Base-by-base conservation (phyloP, 2,888 invertebrate species). In the Rhaphigaster nebulosa region DNA sequence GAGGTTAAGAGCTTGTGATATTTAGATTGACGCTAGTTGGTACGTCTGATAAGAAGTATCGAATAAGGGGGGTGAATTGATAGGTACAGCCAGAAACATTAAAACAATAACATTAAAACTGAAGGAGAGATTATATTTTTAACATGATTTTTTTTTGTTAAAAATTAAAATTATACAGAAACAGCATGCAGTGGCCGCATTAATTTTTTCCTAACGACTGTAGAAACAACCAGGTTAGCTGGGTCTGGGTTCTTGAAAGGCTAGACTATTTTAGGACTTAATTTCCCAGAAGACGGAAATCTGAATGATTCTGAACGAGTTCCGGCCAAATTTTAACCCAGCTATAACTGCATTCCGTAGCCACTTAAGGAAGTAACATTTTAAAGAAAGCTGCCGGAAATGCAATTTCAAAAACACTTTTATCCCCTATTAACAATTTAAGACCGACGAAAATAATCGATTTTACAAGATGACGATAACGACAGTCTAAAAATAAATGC, bases 221-320 rank as follows among this genome's bases (percentile, higher is more conserved):
- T 45, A 12, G 45, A 45, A 15, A 52, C 52, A 52, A 12, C 52
- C 12, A 52, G 26, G n/a, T 26, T 60, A 29, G 29, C 15, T 20
- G 10, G 70, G 38, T 6, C 38, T 38, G 18, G 70, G 34, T 38
- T 20, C 13, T 38, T 20, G 20, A 76, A 76, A 29, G 29, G 29
- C 29, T 10, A 29, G 20, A 38, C 70, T 76, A 76, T 76, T 76
- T 76, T 76, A 38, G 34, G 38, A 76, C 34, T 34, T 34, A 15
- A 34, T 15, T 76, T 76, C 23, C 70, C 6, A 76, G 20, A 8
- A 76, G 34, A 38, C 70, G 70, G 70, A 76, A 76, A 76, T 38
- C 70, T 38, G 70, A 76, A 76, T 76, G 20, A 76, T n/a, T n/a
- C n/a, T n/a, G n/a, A 20, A 76, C 38, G 70, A 76, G 70, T 76